A percentile compares a stretch with the other conserved stretches of the same genome.
These are phyloP conservation scores for Paedocypris micromegethes DNA, from an alignment of 2,797 vertebrate genomes.

Conservation along the genomic window DNA sequence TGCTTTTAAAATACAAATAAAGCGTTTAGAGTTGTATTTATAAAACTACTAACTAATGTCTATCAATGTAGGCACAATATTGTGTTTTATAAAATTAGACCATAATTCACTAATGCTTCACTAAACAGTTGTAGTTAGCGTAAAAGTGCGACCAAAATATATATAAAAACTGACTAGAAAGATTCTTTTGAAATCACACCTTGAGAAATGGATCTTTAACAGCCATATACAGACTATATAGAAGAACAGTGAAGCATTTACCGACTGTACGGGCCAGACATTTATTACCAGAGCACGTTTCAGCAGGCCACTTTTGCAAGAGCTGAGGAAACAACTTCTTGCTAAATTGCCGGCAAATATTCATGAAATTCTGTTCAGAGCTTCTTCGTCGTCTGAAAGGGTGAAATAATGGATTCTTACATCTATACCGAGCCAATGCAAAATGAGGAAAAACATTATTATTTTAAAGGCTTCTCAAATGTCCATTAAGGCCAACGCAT, in stretches of 20 bases:
- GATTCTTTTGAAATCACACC: too few species aligned
- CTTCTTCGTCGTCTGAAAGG: background rate
- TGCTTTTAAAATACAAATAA: too few species aligned
- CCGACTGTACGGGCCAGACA: constrained; percentile 18
- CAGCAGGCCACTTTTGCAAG: constrained; percentile 16
- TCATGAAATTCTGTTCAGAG: constrained; percentile 1
- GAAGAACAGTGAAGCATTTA: constrained; percentile 14
- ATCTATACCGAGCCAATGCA: background rate
- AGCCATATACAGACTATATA: too few species aligned
- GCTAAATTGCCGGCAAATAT: constrained; percentile 1
- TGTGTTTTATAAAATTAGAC: too few species aligned
- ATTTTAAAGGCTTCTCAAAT: background rate
- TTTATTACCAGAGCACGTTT: constrained; percentile 25
- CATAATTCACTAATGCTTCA: too few species aligned
- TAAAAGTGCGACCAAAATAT: too few species aligned
- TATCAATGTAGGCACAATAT: too few species aligned
- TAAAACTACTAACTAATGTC: too few species aligned
- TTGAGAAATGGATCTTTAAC: too few species aligned
- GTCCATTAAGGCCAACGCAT: background rate
- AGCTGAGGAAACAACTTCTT: background rate
- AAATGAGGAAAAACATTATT: background rate
- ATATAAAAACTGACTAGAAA: too few species aligned
- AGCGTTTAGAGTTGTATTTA: too few species aligned
- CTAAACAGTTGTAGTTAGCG: too few species aligned
- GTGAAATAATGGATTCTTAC: background rate